Evolutionary conservation across 2,888 invertebrate genomes (phyloP), one percentile per base, ranked within the genome.

Genomic region (Nyleta sp.): DNA sequence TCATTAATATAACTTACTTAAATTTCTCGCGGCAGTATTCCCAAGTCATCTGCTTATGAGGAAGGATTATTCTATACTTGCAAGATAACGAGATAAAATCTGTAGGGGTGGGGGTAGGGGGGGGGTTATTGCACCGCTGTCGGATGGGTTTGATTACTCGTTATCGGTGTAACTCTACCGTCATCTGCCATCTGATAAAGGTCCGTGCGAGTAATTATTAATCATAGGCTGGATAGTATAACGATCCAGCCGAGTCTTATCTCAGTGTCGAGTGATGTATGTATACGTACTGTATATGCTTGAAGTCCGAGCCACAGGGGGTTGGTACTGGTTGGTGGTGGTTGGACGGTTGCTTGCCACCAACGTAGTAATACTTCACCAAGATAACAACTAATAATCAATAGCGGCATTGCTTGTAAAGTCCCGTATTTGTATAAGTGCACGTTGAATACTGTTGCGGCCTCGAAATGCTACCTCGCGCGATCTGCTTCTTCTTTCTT

Each of bases 221-320:
- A 89, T 90, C 89, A 89, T 89, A 88, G 87, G 86, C 84, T 83
- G 83, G 86, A 83, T 84, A 82, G 86, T 85, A 85, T 87, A 89
- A 88, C 88, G 87, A 89, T 89, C 87, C 88, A 88, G 88, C 86
- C 86, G 85, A 86, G 86, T 86, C 88, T 90, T 89, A 89, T 89
- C 89, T 88, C 81, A 84, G 85, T 85, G 85, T 83, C 85, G 87
- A 87, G 87, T 88, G 87, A 88, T 88, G 87, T 87, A 87, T 87
- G 87, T 85, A 86, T 74, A 77, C 71, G 78, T 81, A 62, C 57
- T 73, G 81, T 78, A 70, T 75, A 73, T 72, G 81, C 72, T 72
- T 70, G 22, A 67, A 78, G 81, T 79, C 81, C 81, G 67, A 78
- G 70, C 78, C 57, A 73, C 70, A 67, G 81, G 81, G 79, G 82